Evolutionary conservation across 64 coral and sea anemone species (phyloP), one percentile per base, ranked within the genome.

Genomic region (Stichodactyla helianthus): DNA sequence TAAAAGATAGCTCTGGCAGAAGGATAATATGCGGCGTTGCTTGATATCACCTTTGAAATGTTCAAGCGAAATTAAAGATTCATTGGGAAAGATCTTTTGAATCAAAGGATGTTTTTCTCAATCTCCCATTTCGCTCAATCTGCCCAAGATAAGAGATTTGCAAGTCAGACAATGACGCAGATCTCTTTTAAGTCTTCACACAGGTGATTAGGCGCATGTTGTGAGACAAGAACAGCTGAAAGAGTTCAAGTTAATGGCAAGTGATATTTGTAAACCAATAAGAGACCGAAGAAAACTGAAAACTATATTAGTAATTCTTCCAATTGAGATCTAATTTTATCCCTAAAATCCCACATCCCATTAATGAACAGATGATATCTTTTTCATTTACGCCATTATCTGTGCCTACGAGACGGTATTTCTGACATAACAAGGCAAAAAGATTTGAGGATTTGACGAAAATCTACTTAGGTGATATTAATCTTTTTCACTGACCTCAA

Each of bases 11-110:
- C 55, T 58, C 14, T 74, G 25, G 68, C 27, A 13, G 25, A 27
- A 8, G 7, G 11, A 31, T 74, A 31, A 74, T 74, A 23, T 44
- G 35, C 35, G 5, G 12, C 25, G 68, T 81, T 53, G 15, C 52
- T 53, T 18, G 78, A 81, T 54, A 52, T 52, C 14, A 54, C 6
- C 2, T 31, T 54, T 51, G 13, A 52, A 81, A 81, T 52, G 53
- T 81, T 10, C 51, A 81, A 81, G 78, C 15, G 51, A 35, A 5
- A 81, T 81, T 81, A 81, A 81, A 81, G 53, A 81, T 81, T 81
- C 15, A 81, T 81, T 20, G 13, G 35, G 4, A 53, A 28, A 81
- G 28, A 22, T 17, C 53, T 81, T 51, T 17, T 17, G 35, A 81
- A 81, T 81, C 78, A 81, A 81, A 53, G 25, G 52, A 10, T 28